Percentiles rank a stretch among this genome's conserved stretches.
These are phyloP conservation scores for Habropoda laboriosa DNA, from an alignment of 1,140 invertebrate genomes.

Conservation along the genomic window DNA sequence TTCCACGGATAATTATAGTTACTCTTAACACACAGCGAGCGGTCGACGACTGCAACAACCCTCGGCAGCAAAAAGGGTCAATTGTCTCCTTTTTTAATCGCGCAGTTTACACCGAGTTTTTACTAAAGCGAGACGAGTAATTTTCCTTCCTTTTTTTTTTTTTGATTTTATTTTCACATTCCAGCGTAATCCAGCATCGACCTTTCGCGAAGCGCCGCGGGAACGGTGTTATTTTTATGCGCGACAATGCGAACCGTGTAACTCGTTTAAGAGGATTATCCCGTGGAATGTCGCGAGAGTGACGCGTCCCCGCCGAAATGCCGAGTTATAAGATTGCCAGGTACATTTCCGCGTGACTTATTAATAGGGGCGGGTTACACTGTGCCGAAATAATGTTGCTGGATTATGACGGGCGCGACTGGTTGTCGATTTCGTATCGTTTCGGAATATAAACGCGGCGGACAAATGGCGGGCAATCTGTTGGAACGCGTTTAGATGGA, in stretches of 20 bases:
- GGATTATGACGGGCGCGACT: too few relatives aligned
- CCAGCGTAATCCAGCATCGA: neutral
- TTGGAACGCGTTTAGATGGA: conserved; percentile 56
- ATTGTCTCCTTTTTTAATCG: neutral
- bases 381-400: too few relatives aligned
- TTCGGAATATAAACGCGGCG: conserved; percentile 21
- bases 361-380: too few relatives aligned
- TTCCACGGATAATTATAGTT: too few relatives aligned
- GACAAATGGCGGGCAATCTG: conserved; percentile 49
- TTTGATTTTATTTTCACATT: too few relatives aligned
- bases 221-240: neutral
- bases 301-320: neutral
- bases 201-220: neutral
- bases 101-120: neutral
- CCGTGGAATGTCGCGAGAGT: neutral
- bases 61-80: too few relatives aligned
- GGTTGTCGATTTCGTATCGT: too few relatives aligned
- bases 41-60: too few relatives aligned
- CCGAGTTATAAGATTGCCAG: conserved; percentile 19
- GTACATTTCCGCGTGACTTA: too few relatives aligned
- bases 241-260: neutral
- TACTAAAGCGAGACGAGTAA: neutral
- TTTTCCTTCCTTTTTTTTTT: too few relatives aligned
- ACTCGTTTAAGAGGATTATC: conserved; percentile 10
- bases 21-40: too few relatives aligned